Conservation (phyloP, 2,797 vertebrate genomes). For the Heliangelus exortis region DNA sequence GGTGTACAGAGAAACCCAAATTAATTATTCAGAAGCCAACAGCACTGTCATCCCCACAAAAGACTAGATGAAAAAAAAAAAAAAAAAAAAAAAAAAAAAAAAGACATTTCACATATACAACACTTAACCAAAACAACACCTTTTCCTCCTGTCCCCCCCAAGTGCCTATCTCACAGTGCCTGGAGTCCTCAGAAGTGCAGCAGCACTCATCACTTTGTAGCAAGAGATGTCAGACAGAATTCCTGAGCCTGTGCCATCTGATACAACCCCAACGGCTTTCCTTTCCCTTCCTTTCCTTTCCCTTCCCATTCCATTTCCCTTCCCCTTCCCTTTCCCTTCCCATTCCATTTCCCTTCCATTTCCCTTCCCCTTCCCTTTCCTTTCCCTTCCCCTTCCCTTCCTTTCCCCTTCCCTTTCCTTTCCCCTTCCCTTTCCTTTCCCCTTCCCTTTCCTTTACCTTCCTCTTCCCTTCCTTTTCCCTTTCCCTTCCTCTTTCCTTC, state of each 20-base stretch:
- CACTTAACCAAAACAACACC: background rate
- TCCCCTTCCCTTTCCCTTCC: too few relatives aligned
- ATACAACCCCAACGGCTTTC: background rate
- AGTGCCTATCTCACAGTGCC: background rate
- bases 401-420: too few relatives aligned
- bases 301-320: too few relatives aligned
- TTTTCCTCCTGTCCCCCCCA: background rate
- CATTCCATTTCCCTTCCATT: too few relatives aligned
- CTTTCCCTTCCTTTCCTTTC: conserved; percentile 16
- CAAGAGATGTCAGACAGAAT: background rate
- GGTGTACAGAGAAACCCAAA: background rate
- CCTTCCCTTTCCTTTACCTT: too few relatives aligned
- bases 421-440: too few relatives aligned
- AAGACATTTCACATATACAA: background rate
- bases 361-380: too few relatives aligned
- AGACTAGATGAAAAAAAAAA: background rate
- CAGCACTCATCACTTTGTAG: background rate
- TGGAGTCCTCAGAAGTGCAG: background rate
- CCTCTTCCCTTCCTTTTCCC: too few relatives aligned
- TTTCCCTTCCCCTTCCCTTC: too few relatives aligned
- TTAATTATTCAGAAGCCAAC: background rate
- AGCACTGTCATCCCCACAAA: background rate
- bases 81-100: background rate
- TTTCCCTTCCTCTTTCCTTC: too few relatives aligned
- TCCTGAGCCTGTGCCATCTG: background rate